Conservation (phyloP, 2,113 vertebrate species). For the Myrmecophaga tridactyla region DNA sequence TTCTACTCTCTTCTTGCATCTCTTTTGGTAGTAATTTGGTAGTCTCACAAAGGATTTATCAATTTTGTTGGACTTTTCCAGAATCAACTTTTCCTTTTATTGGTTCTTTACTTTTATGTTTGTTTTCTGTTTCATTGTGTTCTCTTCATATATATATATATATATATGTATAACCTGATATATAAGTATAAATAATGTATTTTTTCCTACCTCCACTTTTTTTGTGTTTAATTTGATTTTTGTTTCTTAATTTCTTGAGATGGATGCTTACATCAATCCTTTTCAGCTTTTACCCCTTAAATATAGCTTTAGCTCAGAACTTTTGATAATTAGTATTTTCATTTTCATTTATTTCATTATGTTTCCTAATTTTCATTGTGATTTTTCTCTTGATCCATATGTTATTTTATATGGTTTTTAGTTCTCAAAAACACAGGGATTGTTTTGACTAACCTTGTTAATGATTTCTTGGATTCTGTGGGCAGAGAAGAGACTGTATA, state of each 20-base stretch:
- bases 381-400: neutral
- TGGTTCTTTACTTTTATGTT: neutral
- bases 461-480: neutral
- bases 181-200: neutral
- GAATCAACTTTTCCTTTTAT: neutral
- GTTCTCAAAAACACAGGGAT: neutral
- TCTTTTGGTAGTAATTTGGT: neutral
- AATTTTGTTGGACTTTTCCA: neutral
- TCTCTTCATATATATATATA: too few species aligned
- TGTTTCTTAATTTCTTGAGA: neutral
- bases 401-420: neutral
- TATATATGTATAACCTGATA: neutral
- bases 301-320: neutral
- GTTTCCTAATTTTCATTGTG: neutral
- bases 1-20: neutral
- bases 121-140: neutral
- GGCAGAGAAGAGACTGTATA: neutral
- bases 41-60: neutral
- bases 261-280: neutral
- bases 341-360: neutral
- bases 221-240: neutral
- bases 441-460: neutral
- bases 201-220: neutral
- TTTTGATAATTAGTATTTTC: neutral
- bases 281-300: neutral